These are phyloP conservation scores for Clarias pachynema DNA, from an alignment of 2,797 vertebrate genomes.

Conservation along the genomic window DNA sequence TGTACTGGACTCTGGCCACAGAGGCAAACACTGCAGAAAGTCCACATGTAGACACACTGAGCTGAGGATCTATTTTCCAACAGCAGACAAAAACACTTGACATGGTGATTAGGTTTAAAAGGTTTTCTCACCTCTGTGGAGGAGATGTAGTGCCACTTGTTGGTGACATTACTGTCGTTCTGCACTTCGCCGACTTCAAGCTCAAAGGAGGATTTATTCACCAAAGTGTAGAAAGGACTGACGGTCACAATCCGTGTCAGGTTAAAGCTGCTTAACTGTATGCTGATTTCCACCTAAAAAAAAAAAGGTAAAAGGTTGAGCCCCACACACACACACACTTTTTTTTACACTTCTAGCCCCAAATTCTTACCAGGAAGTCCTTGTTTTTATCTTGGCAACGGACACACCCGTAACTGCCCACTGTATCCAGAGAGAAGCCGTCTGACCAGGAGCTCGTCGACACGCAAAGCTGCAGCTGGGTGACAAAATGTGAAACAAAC, in stretches of 20 bases:
- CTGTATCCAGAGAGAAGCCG: slow-evolving; percentile 93
- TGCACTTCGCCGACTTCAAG: slow-evolving; percentile 91
- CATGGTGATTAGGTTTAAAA: not conserved
- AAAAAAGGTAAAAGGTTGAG: not conserved
- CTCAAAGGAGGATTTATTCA: slow-evolving; percentile 91
- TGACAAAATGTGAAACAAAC: not conserved
- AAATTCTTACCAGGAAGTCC: slow-evolving; percentile 86
- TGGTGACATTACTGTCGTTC: slow-evolving; percentile 62
- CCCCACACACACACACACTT: not conserved
- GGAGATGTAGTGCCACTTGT: slow-evolving; percentile 88
- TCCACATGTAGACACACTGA: slow-evolving; percentile 41
- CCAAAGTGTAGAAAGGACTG: slow-evolving; percentile 92
- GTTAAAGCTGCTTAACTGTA: slow-evolving; percentile 95
- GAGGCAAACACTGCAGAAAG: slow-evolving; percentile 84
- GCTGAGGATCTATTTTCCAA: not conserved
- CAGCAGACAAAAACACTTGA: not conserved
- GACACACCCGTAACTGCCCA: slow-evolving; percentile 95
- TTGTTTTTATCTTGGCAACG: slow-evolving; percentile 84
- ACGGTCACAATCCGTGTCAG: slow-evolving; percentile 90
- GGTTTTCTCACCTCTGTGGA: slow-evolving; percentile 81
- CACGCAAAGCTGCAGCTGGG: slow-evolving; percentile 89
- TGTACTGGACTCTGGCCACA: slow-evolving; percentile 88
- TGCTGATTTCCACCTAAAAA: slow-evolving; percentile 89
- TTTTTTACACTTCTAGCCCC: not conserved
- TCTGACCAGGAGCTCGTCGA: slow-evolving; percentile 92